Evolutionary conservation across 2,888 invertebrate genomes (phyloP), one percentile per base, ranked within the genome.

Genomic region (Dasysyrphus tricinctus): DNA sequence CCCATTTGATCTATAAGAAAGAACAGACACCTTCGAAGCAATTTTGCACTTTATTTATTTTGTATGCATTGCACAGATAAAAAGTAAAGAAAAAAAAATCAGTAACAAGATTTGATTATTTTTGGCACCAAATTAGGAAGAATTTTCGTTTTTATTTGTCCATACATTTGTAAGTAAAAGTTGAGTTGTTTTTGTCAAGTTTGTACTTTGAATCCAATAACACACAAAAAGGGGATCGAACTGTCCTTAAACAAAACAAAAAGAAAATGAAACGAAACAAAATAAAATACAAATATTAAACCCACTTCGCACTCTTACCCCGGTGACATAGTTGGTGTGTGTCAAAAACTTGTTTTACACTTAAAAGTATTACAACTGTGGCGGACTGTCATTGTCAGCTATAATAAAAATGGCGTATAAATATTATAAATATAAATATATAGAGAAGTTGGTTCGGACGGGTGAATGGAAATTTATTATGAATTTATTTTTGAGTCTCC

Each of bases 251-350:
- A 19, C 11, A 16, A 49, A 29, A n/a, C 0, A 19, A 49, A 69
- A 32, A 24, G 19, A 61, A 49, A 29, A n/a, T 0, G 14, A 49
- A 69, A 32, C 16, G 19, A 61, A 39, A 32, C 16, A 70, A 78
- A 34, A 54, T 6, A 42, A 37, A 69, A 59, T n/a, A 39, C 57
- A 63, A 56, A 63, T 37, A 39, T 44, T 37, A 73, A 37, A 75
- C 51, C 37, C 49, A 37, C 44, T 61, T 76, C 72, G 51, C 80
- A 84, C 72, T n/a, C n/a, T 76, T 76, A 84, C 76, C 84, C 84
- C 72, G 76, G 75, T 84, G 84, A 84, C 84, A 84, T 72, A 84
- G 72, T 80, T 84, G 80, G 19, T 80, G 79, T 76, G 19, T 49
- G 67, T 32, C 49, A 49, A 81, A 76, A 81, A 81, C 81, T 81